Conservation (phyloP, 92 coral and sea anemone genomes). For the Palythoa grandiflora region DNA sequence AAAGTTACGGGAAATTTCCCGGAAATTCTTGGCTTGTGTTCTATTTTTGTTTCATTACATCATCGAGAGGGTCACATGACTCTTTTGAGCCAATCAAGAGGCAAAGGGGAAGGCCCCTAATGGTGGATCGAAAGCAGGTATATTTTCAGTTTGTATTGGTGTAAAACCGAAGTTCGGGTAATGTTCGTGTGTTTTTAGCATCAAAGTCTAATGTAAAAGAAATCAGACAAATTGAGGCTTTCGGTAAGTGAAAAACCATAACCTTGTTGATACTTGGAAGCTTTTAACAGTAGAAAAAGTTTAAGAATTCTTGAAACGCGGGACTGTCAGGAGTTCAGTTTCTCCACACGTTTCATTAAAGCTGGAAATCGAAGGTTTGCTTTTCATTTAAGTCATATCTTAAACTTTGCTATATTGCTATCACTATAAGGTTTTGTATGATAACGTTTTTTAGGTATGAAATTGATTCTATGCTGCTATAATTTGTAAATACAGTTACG, state of each 20-base stretch:
- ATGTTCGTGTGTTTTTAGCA: not conserved
- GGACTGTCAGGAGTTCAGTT: not conserved
- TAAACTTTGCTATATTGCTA: no score
- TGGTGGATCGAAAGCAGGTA: conserved; percentile 33
- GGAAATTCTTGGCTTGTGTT: not conserved
- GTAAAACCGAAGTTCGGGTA: not conserved
- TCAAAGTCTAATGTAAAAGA: not conserved
- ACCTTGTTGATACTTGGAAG: not conserved
- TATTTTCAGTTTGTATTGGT: not conserved
- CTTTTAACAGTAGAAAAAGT: not conserved
- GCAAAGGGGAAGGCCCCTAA: conserved; percentile 69
- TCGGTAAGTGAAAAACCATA: not conserved
- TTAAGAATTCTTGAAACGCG: not conserved
- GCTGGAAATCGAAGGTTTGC: not conserved
- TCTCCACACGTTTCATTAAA: not conserved
- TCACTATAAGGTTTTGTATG: no score
- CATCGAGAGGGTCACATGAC: conserved; percentile 60
- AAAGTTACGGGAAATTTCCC: conserved; percentile 12
- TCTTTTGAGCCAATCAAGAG: conserved; percentile 50
- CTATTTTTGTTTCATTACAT: conserved; percentile 55
- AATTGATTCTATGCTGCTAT: no score
- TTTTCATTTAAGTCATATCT: no score
- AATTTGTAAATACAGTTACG: no score
- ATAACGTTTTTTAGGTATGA: no score
- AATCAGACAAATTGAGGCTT: not conserved